Base-by-base conservation (phyloP, 2,113 vertebrate species). In the Xenopus laevis region DNA sequence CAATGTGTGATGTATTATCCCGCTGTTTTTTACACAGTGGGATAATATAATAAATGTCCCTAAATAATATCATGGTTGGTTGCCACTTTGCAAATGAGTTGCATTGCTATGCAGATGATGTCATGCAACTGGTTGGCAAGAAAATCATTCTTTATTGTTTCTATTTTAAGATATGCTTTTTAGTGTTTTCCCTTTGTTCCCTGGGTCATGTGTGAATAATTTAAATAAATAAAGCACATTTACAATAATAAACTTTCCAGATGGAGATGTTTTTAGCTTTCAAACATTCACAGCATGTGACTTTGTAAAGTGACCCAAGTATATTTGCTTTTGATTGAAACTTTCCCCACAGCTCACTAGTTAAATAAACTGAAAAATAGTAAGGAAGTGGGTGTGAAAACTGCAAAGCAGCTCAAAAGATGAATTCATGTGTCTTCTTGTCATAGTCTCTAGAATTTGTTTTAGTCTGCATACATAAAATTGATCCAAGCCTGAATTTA, bases 301-400 rank as follows among this genome's bases (percentile, higher is more conserved):
- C 64, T 33, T 69, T 59, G 71, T 66, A 67, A 65, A 60, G 72
- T 74, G 52, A 47, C 52, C 27, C 45, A 44, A 67, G 52, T 46
- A 53, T 67, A 52, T 74, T 74, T 74, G 64, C 72, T 74, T 74
- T 67, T 67, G n/a, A 74, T 58, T 74, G 52, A 74, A 67, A 59
- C 64, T 67, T 59, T 74, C 66, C 72, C 64, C 72, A 74, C 63
- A 47, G 72, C 65, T 65, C 40, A 40, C 40, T 66, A 74, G 72
- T 47, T 60, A 74, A 74, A 74, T 74, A 74, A 66, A 74, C 46
- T 46, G 44, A 66, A 52, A 47, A 74, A 67, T 59, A 74, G 64
- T 40, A 74, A 67, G 72, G 64, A 58, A 59, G 40, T 66, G 63
- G 40, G 52, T 74, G 72, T 59, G 40, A 74, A 27, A 27, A 59